Evolutionary conservation across 2,888 invertebrate species (phyloP).

Genomic region (Acleris laterana): DNA sequence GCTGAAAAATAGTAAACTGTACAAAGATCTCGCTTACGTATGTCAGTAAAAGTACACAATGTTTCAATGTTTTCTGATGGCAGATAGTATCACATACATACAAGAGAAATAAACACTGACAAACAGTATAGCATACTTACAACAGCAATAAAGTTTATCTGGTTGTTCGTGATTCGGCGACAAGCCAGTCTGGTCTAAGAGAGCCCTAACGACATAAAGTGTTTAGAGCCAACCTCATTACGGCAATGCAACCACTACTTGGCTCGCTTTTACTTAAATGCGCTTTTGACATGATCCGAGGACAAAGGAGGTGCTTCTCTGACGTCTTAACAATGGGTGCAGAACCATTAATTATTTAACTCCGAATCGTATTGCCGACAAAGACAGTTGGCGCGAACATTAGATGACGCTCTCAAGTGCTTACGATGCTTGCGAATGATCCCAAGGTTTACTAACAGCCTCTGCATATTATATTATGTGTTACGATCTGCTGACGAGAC

Average conservation of each 20-base stretch:
- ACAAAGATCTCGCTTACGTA: too few relatives aligned
- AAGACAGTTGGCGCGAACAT: conserved; percentile 55
- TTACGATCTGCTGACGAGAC: conserved; percentile 31
- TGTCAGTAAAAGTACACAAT: too few relatives aligned
- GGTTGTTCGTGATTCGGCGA: background rate
- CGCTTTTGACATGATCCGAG: conserved; percentile 37
- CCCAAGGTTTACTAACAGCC: conserved; percentile 41
- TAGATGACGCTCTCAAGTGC: conserved; percentile 45
- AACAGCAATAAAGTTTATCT: background rate
- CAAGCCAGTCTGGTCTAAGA: background rate
- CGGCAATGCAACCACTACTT: conserved; percentile 26
- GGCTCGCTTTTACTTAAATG: conserved; percentile 35
- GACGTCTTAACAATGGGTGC: conserved; percentile 33
- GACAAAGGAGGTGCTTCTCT: conserved; percentile 38
- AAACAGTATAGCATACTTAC: too few relatives aligned
- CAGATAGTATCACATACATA: too few relatives aligned
- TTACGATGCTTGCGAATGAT: conserved; percentile 15
- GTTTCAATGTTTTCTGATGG: too few relatives aligned
- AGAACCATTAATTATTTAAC: conserved; percentile 40
- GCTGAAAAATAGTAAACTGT: too few relatives aligned
- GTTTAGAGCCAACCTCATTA: conserved; percentile 12
- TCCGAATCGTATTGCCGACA: conserved; percentile 54
- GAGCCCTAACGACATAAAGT: conserved; percentile 4
- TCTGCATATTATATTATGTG: conserved; percentile 47
- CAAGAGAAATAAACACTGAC: too few relatives aligned